Conservation (phyloP, 2,888 invertebrate genomes). For the Baccha elongata region DNA sequence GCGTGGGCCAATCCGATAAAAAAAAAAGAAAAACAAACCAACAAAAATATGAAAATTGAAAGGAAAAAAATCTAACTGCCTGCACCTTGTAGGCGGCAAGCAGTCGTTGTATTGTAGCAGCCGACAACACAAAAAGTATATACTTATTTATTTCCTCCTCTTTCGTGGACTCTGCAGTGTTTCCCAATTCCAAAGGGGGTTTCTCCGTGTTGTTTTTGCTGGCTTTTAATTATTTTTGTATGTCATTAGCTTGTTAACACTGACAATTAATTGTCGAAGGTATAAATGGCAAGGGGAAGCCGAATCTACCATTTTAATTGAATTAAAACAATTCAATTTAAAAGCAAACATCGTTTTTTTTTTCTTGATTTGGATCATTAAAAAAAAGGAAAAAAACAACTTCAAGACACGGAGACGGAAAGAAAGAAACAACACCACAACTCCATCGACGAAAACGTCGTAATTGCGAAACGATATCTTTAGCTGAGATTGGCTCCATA, state of each 20-base stretch:
- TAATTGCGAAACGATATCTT: slow-evolving; percentile 57
- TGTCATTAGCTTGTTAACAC: slow-evolving; percentile 68
- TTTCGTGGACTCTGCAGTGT: slow-evolving; percentile 15
- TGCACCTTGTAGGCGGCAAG: slow-evolving; percentile 47
- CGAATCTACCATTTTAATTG: slow-evolving; percentile 39
- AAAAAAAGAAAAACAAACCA: slow-evolving; percentile 4
- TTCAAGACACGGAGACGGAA: background rate
- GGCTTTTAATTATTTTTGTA: slow-evolving; percentile 39
- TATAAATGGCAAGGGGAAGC: background rate
- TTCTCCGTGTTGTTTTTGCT: background rate
- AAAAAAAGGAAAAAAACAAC: background rate
- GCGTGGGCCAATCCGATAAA: slow-evolving; percentile 73
- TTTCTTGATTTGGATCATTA: background rate
- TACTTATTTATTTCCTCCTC: slow-evolving; percentile 42
- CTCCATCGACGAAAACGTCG: background rate
- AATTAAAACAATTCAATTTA: slow-evolving; percentile 59
- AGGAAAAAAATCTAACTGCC: slow-evolving; percentile 38
- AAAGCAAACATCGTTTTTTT: background rate
- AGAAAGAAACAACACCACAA: background rate
- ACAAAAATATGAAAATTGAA: slow-evolving; percentile 47
- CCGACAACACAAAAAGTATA: background rate
- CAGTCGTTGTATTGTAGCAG: no score
- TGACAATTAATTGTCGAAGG: slow-evolving; percentile 61
- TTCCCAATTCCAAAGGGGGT: slow-evolving; percentile 45
- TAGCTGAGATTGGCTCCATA: slow-evolving; percentile 47